Conservation (phyloP, 2,797 vertebrate species). For the Sebastes goodei region DNA sequence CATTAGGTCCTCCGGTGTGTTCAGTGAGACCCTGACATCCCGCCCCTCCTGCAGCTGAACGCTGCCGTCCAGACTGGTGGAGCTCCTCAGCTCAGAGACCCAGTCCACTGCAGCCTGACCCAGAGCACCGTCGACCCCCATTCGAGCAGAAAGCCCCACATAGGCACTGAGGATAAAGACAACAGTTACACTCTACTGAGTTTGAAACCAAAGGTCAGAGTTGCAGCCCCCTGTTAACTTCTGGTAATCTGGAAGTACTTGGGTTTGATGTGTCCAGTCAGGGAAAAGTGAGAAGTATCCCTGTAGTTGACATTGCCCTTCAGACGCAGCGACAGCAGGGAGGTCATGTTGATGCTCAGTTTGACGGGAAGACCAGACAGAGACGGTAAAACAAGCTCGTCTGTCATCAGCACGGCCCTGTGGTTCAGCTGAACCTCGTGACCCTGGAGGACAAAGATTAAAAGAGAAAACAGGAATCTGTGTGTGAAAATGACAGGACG, state of each 20-base stretch:
- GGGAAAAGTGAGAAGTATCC: constrained; percentile 83
- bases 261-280: constrained; percentile 87
- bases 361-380: constrained; percentile 87
- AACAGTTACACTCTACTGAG: constrained; percentile 5
- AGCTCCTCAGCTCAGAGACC: constrained; percentile 82
- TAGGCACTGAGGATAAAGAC: constrained; percentile 74
- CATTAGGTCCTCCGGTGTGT: constrained; percentile 87
- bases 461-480: neutral
- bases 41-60: constrained; percentile 86
- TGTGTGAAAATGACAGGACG: neutral
- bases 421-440: constrained; percentile 87
- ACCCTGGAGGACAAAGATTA: constrained; percentile 75
- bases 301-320: constrained; percentile 85
- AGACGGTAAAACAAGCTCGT: constrained; percentile 85
- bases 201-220: neutral
- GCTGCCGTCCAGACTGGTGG: constrained; percentile 86
- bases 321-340: constrained; percentile 80
- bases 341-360: constrained; percentile 85
- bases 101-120: constrained; percentile 87
- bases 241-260: constrained; percentile 71
- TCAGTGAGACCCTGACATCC: constrained; percentile 85
- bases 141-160: constrained; percentile 82
- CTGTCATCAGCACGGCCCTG: constrained; percentile 80
- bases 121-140: constrained; percentile 83
- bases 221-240: neutral